Percentiles rank a stretch among this genome's conserved stretches.
These are phyloP conservation scores for Acleris cristana DNA, from an alignment of 2,888 invertebrate genomes.

Conservation along the genomic window DNA sequence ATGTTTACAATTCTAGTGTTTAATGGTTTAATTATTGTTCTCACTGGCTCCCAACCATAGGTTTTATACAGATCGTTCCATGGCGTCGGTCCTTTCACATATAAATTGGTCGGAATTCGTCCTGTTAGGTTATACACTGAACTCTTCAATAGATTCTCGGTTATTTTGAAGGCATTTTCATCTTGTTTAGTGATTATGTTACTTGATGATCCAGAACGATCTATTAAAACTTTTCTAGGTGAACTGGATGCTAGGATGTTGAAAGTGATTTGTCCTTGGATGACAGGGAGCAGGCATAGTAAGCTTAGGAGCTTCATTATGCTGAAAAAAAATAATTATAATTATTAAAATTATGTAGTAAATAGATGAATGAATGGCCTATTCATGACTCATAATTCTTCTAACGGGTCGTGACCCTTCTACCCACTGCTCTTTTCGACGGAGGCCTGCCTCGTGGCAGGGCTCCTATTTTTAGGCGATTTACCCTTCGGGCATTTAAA, in stretches of 20 bases:
- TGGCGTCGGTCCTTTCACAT: constrained; percentile 3
- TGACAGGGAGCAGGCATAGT: constrained; percentile 1
- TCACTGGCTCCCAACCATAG: constrained; percentile 2
- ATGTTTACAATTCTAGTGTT: background rate
- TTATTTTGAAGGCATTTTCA: background rate
- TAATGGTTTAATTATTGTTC: constrained; percentile 1
- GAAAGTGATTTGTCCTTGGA: constrained; percentile 1
- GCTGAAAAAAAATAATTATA: background rate
- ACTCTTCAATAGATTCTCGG: background rate
- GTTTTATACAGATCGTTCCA: constrained; percentile 19
- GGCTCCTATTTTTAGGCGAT: too few species aligned
- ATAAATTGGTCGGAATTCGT: background rate
- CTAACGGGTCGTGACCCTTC: too few species aligned
- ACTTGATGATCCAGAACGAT: background rate
- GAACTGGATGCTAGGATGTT: background rate
- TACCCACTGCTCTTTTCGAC: too few species aligned
- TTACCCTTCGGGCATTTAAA: too few species aligned
- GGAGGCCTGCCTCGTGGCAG: too few species aligned
- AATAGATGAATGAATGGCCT: background rate
- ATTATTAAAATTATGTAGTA: background rate
- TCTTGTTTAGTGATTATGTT: constrained; percentile 6
- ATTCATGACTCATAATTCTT: too few species aligned
- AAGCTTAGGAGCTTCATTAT: constrained; percentile 1
- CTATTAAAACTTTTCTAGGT: background rate
- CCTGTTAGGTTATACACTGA: background rate